Percentiles rank a stretch among this genome's conserved stretches.
Evolutionary conservation across 2,797 vertebrate genomes (phyloP).

Genomic region (Sebastes cheni): DNA sequence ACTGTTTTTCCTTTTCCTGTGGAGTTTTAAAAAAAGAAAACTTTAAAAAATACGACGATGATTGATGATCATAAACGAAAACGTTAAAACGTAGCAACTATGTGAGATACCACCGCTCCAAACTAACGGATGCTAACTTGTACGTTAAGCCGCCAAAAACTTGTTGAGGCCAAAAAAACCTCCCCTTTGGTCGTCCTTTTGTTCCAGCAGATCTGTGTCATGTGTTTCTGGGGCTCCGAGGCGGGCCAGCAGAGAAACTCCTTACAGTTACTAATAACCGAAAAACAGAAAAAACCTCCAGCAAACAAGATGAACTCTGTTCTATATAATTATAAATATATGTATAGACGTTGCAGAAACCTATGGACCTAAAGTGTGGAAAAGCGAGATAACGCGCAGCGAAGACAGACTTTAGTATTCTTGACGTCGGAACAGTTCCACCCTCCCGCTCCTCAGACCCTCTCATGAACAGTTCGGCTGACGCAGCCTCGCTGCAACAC

Average conservation of each 20-base stretch:
- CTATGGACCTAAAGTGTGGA: slow-evolving; percentile 70
- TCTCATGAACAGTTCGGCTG: slow-evolving; percentile 57
- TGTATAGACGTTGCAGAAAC: slow-evolving; percentile 82
- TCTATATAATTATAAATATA: slow-evolving; percentile 82
- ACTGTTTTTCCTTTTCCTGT: slow-evolving; percentile 76
- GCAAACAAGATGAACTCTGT: slow-evolving; percentile 76
- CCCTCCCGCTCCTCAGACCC: background rate
- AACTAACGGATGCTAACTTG: slow-evolving; percentile 70
- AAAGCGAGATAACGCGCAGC: slow-evolving; percentile 40
- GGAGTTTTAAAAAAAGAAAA: slow-evolving; percentile 72
- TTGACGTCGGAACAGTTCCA: slow-evolving; percentile 60
- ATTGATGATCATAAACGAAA: slow-evolving; percentile 61
- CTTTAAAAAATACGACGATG: slow-evolving; percentile 52
- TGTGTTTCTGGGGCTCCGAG: slow-evolving; percentile 73
- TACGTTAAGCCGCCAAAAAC: slow-evolving; percentile 77
- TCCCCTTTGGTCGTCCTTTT: slow-evolving; percentile 55
- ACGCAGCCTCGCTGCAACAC: slow-evolving; percentile 53
- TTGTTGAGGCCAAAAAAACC: slow-evolving; percentile 65
- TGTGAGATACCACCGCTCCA: slow-evolving; percentile 73
- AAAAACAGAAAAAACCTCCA: slow-evolving; percentile 74
- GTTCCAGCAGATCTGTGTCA: slow-evolving; percentile 78
- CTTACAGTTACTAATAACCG: slow-evolving; percentile 72
- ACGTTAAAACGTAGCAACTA: slow-evolving; percentile 78
- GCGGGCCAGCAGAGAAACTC: slow-evolving; percentile 68
- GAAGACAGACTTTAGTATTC: slow-evolving; percentile 65